Conservation (phyloP, 2,797 vertebrate genomes). For the Bucorvus abyssinicus region DNA sequence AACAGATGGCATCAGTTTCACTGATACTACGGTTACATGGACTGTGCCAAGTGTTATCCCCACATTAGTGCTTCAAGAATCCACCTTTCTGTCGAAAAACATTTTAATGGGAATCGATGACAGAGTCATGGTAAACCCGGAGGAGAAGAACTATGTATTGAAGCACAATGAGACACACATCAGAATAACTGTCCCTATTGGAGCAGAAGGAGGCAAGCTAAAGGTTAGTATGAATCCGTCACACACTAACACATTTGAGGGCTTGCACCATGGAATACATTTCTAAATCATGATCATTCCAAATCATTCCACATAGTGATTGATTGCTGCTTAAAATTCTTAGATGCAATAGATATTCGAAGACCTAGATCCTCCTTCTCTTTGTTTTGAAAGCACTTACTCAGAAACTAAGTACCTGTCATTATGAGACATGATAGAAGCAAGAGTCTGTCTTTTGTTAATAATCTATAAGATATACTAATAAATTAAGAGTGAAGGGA, state of each 20-base stretch:
- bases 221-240: conserved; percentile 7
- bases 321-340: background rate
- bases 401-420: background rate
- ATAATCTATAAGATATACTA: background rate
- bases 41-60: conserved; percentile 57
- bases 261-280: background rate
- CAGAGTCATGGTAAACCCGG: background rate
- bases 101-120: conserved; percentile 49
- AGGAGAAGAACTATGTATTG: conserved; percentile 37
- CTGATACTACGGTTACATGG: conserved; percentile 19
- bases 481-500: background rate
- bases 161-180: conserved; percentile 52
- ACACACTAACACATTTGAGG: background rate
- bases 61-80: conserved; percentile 52
- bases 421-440: background rate
- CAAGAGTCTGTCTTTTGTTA: background rate
- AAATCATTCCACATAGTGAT: background rate
- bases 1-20: conserved; percentile 66
- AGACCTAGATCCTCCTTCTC: background rate
- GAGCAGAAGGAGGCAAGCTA: conserved; percentile 54
- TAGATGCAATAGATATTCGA: background rate
- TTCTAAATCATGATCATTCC: background rate
- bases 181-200: conserved; percentile 49
- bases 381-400: background rate
- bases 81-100: conserved; percentile 56